Conservation (phyloP, 2,113 vertebrate species). For the Amblyornis subalaris region DNA sequence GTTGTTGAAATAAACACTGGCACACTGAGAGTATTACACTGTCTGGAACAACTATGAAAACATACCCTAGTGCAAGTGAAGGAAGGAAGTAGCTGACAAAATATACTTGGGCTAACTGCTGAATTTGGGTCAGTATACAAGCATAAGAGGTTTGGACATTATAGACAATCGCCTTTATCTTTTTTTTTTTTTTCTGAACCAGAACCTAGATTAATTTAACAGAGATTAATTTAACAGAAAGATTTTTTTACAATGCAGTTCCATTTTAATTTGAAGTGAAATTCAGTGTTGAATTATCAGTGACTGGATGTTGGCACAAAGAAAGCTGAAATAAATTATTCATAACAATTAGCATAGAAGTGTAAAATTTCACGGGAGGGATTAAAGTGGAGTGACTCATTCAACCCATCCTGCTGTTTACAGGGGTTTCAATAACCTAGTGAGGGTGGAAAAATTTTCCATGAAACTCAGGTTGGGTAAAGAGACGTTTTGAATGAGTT, state of each 20-base stretch:
- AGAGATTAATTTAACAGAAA: background rate
- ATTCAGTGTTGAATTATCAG: background rate
- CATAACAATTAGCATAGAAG: background rate
- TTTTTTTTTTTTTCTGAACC: background rate
- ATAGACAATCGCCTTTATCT: background rate
- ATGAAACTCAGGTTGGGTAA: background rate
- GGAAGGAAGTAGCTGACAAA: background rate
- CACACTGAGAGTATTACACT: background rate
- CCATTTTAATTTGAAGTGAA: background rate
- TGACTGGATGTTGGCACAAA: background rate
- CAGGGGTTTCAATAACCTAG: background rate
- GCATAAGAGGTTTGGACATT: background rate
- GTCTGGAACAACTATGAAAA: background rate
- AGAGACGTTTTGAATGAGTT: background rate
- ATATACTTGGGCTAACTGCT: background rate
- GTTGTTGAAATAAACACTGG: background rate
- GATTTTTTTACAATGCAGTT: background rate
- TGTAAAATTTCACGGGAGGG: background rate
- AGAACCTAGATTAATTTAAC: background rate
- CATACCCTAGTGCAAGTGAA: background rate
- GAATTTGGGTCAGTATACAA: background rate
- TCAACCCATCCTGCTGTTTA: background rate
- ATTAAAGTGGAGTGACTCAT: slow-evolving; percentile 23
- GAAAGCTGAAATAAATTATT: slow-evolving; percentile 24
- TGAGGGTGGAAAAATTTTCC: background rate